Evolutionary conservation across 2,888 invertebrate genomes (phyloP), one percentile per base, ranked within the genome.

Genomic region (Eilema sororculum): DNA sequence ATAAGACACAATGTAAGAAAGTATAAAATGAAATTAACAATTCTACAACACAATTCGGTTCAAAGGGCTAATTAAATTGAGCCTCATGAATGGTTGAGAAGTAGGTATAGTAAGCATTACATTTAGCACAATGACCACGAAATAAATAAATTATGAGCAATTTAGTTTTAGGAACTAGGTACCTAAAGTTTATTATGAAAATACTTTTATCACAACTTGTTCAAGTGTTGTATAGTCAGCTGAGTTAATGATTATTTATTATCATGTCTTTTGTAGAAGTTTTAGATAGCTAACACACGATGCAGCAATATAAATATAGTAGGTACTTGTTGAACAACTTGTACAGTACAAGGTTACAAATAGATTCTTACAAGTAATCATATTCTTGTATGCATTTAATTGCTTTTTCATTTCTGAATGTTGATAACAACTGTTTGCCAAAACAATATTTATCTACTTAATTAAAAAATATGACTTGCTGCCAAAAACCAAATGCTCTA

Each of bases 61-160:
- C 66, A 71, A 75, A 65, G 28, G 65, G 10, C 68, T 56, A 65
- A 41, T 37, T 66, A 59, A 58, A 58, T 66, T n/a, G 33, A 58
- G 59, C 33, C 24, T 30, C 33, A 30, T 60, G 3, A 61, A 46
- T 52, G 28, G 30, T 56, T 16, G 22, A 33, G 30, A 61, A 30
- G 16, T 58, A 16, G 16, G 24, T 8, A 58, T 22, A 30, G 16
- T 58, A 16, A 25, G 24, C 16, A 58, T 22, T 71, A 72, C 68
- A 72, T 72, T 52, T 76, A 68, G 58, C 72, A 70, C 71, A 70
- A 64, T 65, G 68, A 69, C 70, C 67, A 72, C 71, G 67, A 78
- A 65, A 46, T 52, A 68, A 16, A 65, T 68, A 25, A 68, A n/a
- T 33, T 56, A 56, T 56, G 52, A 52, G 52, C 52, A 52, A n/a